Evolutionary conservation across 2,797 vertebrate genomes (phyloP).

Genomic region (Anas flavirostris): DNA sequence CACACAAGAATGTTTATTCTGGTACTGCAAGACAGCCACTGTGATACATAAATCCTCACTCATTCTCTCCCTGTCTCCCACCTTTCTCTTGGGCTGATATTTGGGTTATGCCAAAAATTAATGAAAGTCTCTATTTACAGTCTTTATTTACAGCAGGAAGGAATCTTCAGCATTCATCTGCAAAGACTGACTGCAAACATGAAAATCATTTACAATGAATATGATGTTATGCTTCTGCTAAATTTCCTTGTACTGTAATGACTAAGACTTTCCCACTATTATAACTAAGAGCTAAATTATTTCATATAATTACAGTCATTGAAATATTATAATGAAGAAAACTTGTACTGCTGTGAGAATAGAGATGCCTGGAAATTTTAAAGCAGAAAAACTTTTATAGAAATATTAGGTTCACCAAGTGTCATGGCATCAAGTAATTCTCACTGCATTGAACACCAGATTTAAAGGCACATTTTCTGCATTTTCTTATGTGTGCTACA

Average conservation of each 20-base stretch:
- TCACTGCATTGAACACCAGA: background rate
- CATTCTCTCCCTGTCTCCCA: background rate
- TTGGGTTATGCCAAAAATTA: background rate
- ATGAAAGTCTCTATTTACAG: background rate
- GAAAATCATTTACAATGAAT: background rate
- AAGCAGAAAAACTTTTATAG: background rate
- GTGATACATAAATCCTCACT: background rate
- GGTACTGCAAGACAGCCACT: background rate
- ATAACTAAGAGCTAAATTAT: background rate
- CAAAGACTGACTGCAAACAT: background rate
- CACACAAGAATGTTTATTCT: background rate
- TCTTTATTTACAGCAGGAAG: background rate
- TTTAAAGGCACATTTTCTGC: background rate
- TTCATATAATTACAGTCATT: background rate
- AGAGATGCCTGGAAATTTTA: background rate
- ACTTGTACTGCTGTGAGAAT: background rate
- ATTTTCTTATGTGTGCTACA: fast-evolving
- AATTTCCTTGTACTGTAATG: background rate
- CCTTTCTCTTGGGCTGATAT: background rate
- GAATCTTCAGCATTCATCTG: background rate
- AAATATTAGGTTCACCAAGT: background rate
- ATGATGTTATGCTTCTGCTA: background rate
- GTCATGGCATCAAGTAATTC: background rate
- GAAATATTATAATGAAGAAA: background rate
- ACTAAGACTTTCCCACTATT: background rate